phyloP scores from a whole-genome alignment of 2,113 vertebrate species.

The Ornithorhynchus anatinus region DNA sequence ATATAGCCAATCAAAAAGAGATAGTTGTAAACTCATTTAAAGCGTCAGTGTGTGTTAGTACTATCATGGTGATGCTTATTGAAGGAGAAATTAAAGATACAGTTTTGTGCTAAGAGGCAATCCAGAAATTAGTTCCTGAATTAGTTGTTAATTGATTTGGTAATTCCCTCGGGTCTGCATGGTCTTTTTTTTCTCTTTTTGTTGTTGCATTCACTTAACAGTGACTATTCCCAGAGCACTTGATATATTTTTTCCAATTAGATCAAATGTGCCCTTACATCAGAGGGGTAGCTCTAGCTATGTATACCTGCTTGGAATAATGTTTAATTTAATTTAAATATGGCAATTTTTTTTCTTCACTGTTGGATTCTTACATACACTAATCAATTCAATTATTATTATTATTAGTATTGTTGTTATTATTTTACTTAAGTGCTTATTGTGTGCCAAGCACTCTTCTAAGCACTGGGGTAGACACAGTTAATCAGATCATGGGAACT shows the following conservation, averaged over 20 bases:
- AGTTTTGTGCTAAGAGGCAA: constrained; percentile 87
- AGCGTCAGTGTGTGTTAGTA: constrained; percentile 73
- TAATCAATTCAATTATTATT: no score
- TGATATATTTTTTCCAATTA: constrained; percentile 84
- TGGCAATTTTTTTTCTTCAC: not conserved
- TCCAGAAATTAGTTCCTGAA: constrained; percentile 88
- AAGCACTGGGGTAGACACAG: no score
- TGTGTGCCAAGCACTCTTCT: no score
- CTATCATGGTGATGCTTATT: constrained; percentile 78
- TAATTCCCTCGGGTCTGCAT: constrained; percentile 81
- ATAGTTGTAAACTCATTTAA: constrained; percentile 84
- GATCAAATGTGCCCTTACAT: constrained; percentile 63
- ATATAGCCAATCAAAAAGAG: constrained; percentile 84
- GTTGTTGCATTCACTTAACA: constrained; percentile 80
- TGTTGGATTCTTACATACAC: not conserved
- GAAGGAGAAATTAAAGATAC: constrained; percentile 84
- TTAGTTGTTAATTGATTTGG: constrained; percentile 96
- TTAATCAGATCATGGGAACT: not conserved
- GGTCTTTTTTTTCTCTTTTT: constrained; percentile 69
- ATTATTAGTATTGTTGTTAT: no score
- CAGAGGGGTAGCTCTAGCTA: constrained; percentile 27
- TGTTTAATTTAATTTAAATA: not conserved
- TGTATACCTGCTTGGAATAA: constrained; percentile 32
- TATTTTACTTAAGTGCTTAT: no score
- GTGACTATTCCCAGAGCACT: constrained; percentile 77